Evolutionary conservation across 2,797 vertebrate genomes (phyloP), one percentile per base, ranked within the genome.

Genomic region (Peromyscus melanophrys): DNA sequence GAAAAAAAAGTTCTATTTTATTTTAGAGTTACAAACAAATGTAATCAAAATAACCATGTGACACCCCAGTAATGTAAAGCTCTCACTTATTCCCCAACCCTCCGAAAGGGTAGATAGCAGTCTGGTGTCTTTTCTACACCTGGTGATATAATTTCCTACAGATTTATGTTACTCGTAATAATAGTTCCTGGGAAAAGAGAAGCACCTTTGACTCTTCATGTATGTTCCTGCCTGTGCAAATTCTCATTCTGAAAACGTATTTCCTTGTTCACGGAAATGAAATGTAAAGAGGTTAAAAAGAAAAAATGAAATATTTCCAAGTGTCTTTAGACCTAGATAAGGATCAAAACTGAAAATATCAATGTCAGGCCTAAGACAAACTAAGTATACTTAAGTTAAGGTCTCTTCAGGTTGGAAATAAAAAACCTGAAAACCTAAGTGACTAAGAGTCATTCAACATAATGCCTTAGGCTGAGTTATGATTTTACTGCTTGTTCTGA

Each of bases 201-300:
- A 59, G 55, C 84, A 57, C 83, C 49, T 89, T 10, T 92, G 34
- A 75, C 29, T 88, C 65, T 43, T 90, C 29, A 83, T 21, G 6
- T n/a, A 80, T 90, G 81, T 89, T 55, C 37, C 34, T 49, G 25
- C 25, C 46, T 73, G 3, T 90, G 43, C 8, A 87, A 29, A 80
- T 80, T 90, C 76, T 52, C 76, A 52, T 29, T 49, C 17, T 78
- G 76, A 52, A 78, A 78, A 78, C 27, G 5, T 17, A 71, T 82
- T 92, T 87, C 90, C 55, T 92, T 97, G 93, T 89, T 95, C n/a
- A 87, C 27, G 77, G 55, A 90, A 7, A 96, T 13, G 13, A 94
- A 90, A 76, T 85, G 6, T 86, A 52, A 89, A 23, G 37, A 71
- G 2, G 9, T 57, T 55, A 85, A 34, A 92, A 89, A 84, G 6